Conservation (phyloP, 2,888 invertebrate species). For the Sminthurinus aureus region DNA sequence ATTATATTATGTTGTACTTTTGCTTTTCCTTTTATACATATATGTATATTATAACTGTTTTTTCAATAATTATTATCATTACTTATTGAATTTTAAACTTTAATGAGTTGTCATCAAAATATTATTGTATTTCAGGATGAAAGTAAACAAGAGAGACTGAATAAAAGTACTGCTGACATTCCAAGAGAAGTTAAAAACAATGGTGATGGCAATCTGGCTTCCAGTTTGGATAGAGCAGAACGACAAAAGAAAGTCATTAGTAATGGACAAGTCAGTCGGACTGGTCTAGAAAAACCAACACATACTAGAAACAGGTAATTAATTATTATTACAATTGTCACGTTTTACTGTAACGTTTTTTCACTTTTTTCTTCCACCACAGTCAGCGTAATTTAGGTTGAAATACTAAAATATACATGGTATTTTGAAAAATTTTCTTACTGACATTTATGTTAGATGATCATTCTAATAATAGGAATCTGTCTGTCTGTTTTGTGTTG, state of each 20-base stretch:
- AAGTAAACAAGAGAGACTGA: conserved; percentile 34
- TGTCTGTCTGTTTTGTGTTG: no score
- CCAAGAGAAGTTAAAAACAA: conserved; percentile 55
- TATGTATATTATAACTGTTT: not conserved
- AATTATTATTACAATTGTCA: not conserved
- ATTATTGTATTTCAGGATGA: conserved; percentile 8
- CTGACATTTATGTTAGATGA: not conserved
- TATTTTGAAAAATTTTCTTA: not conserved
- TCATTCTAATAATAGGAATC: not conserved
- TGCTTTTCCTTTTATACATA: not conserved
- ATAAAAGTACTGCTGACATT: conserved; percentile 52
- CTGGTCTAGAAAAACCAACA: conserved; percentile 45
- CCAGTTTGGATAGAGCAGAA: conserved; percentile 57
- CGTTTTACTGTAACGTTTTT: not conserved
- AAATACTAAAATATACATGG: not conserved
- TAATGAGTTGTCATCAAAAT: no score
- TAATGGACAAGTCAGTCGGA: conserved; percentile 54
- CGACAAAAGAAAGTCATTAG: conserved; percentile 48
- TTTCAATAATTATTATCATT: conserved; percentile 20
- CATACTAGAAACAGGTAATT: conserved; percentile 54
- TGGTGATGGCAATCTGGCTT: conserved; percentile 46
- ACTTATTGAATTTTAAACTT: not conserved
- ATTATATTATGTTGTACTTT: not conserved
- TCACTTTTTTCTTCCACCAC: not conserved
- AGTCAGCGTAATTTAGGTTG: not conserved